Base-by-base conservation (phyloP, 2,888 invertebrate species). In the Campopleginae sp. region DNA sequence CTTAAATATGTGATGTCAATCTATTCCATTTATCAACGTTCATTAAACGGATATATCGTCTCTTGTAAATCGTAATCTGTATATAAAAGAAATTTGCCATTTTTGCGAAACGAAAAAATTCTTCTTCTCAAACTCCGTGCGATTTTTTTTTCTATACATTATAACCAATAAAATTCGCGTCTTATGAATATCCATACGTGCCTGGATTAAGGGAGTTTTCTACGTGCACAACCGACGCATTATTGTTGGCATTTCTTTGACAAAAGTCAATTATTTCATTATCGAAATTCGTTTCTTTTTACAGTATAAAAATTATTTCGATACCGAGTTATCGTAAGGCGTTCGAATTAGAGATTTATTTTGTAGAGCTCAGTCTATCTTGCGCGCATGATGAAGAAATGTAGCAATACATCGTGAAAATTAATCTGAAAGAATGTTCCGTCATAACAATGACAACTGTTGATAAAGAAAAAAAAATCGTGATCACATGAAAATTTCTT, bases 11-110 rank as follows among this genome's bases (percentile, higher is more conserved):
- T 78, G 65, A 70, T 31, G 66, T 23, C 27, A 44, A 17, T 68
- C n/a, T 85, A 80, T 84, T 76, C 76, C 76, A 80, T 80, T 14
- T 17, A 44, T 71, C 33, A 14, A 66, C 38, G 48, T 54, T 71
- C 70, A 79, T 84, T 48, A 42, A 72, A 80, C 38, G 7, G 17
- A 80, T 23, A n/a, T 23, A 48, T 14, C 63, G 33, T 42, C 42
- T 71, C 42, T 70, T 61, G 23, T 63, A 33, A 68, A 63, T 33
- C n/a, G 31, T 27, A n/a, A 23, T 76, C 31, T 76, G 19, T 38
- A 51, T 54, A 54, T 44, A 38, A 51, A 7, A 72, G 4, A 6
- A 33, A 51, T 68, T 65, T 42, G 17, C 1, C n/a, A 70, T 44
- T 58, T 44, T n/a, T 70, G n/a, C n/a, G 10, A 10, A 42, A 19